Evolutionary conservation across 2,888 invertebrate genomes (phyloP).

Genomic region (Drosophila koepferae): DNA sequence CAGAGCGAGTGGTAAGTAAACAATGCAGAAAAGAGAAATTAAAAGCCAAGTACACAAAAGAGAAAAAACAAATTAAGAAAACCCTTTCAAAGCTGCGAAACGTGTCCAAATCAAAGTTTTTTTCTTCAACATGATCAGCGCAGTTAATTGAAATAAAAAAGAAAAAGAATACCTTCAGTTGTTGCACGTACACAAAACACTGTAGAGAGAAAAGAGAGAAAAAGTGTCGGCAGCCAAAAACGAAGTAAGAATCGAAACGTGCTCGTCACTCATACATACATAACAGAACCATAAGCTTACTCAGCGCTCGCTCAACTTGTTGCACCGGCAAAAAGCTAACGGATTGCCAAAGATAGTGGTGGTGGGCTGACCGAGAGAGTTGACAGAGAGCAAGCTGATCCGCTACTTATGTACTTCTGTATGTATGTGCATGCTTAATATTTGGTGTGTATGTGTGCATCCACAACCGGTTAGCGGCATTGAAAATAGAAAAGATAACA

Average conservation of each 20-base stretch:
- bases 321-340: conserved; percentile 71
- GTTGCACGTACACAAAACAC: conserved; percentile 48
- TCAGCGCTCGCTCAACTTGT: conserved; percentile 46
- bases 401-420: conserved; percentile 9
- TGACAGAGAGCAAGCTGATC: conserved; percentile 36
- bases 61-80: neutral
- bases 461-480: conserved; percentile 71
- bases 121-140: conserved; percentile 32
- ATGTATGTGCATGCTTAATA: conserved; percentile 8
- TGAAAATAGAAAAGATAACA: conserved; percentile 62
- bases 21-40: conserved; percentile 7
- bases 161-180: conserved; percentile 35
- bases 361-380: conserved; percentile 17
- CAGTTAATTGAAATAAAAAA: conserved; percentile 60
- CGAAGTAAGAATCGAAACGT: conserved; percentile 28
- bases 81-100: conserved; percentile 28
- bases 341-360: conserved; percentile 37
- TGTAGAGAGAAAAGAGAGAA: conserved; percentile 9
- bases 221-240: conserved; percentile 24
- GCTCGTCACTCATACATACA: conserved; percentile 26
- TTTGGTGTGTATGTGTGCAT: conserved; percentile 19
- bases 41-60: neutral
- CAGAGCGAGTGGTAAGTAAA: conserved; percentile 92
- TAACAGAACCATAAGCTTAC: conserved; percentile 15
- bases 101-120: conserved; percentile 38